phyloP scores from a whole-genome alignment of 2,797 vertebrate species.

The Centropyge bicolor region DNA sequence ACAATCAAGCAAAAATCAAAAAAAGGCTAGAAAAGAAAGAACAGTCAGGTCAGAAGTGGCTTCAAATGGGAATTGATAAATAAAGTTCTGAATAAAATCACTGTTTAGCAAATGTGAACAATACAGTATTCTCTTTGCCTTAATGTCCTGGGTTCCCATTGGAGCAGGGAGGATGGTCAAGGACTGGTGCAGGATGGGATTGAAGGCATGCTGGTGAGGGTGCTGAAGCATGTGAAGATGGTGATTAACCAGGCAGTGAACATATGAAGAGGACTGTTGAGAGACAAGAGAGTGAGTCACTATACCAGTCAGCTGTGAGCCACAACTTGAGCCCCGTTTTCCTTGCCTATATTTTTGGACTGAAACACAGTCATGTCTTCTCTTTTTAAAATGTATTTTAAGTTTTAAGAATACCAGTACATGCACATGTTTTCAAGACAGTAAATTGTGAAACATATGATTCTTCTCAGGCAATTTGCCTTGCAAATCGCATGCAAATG shows the following conservation, averaged over 20 bases:
- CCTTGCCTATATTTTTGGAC: not conserved
- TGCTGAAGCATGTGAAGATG: conserved; percentile 49
- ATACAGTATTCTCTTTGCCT: conserved; percentile 37
- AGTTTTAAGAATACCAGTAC: not conserved
- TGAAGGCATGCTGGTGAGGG: conserved; percentile 31
- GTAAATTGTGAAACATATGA: not conserved
- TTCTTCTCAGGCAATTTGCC: conserved; percentile 20
- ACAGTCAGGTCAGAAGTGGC: not conserved
- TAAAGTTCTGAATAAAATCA: not conserved
- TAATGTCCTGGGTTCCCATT: conserved; percentile 25
- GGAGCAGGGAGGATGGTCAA: conserved; percentile 15
- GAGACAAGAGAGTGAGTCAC: not conserved
- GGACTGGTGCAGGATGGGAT: conserved; percentile 26
- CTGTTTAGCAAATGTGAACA: not conserved
- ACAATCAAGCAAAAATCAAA: not conserved
- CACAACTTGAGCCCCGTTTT: not conserved
- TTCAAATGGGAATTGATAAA: not conserved
- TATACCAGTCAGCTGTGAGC: not conserved
- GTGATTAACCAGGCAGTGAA: not conserved
- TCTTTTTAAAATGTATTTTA: too few relatives aligned
- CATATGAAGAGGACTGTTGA: not conserved
- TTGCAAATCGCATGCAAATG: conserved; percentile 46
- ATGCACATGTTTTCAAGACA: not conserved
- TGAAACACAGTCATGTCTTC: not conserved
- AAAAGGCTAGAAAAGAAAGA: not conserved